phyloP scores from a whole-genome alignment of 2,888 invertebrate genomes.

The Tenodera sinensis region DNA sequence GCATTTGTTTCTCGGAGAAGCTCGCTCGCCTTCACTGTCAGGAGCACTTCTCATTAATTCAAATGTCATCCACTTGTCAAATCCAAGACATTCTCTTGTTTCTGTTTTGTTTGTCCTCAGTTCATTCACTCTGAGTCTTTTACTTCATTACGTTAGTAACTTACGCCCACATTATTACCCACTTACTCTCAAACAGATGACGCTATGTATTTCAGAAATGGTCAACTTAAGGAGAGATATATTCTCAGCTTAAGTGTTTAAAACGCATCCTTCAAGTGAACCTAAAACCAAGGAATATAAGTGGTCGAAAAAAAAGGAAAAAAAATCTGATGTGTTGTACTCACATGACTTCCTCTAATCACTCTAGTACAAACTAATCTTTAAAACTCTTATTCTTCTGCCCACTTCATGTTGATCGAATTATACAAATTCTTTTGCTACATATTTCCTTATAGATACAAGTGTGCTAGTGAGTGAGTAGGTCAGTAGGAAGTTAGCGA shows the following conservation, averaged over 20 bases:
- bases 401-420: no score
- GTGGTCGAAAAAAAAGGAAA: no score
- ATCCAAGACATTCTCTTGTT: background rate
- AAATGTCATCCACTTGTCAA: background rate
- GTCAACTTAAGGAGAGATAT: background rate
- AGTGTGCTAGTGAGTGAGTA: no score
- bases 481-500: no score
- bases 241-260: background rate
- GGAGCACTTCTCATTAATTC: background rate
- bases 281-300: no score
- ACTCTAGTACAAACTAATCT: no score
- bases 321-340: no score
- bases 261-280: no score
- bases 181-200: background rate
- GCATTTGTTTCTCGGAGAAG: background rate
- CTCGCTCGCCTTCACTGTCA: background rate
- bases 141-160: background rate
- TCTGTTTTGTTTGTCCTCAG: background rate
- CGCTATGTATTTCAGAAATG: background rate
- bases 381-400: no score
- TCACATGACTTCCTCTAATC: no score
- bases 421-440: no score
- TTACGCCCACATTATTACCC: background rate
- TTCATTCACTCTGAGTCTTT: background rate
- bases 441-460: no score